Base-by-base conservation (phyloP, 2,113 vertebrate species). In the Crypturellus undulatus region DNA sequence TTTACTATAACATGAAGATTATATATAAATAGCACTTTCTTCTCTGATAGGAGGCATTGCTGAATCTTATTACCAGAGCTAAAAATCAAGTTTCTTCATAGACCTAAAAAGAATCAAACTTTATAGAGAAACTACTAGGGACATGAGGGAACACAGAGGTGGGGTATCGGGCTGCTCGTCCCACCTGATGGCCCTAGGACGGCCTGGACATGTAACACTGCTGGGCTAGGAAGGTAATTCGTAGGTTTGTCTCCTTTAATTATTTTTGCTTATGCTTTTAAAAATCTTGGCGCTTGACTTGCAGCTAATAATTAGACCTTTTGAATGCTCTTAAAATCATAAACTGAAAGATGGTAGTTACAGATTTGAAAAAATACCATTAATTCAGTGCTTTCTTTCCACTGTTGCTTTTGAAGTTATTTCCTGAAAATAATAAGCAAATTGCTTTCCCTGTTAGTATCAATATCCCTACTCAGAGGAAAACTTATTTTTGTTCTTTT, bases 361-460 rank as follows among this genome's bases (percentile, higher is more conserved):
- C 6, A 6, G n/a, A 73, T 95, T 93, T 81, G 62, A 86, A 89
- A 82, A 34, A 92, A 87, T 71, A 84, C 65, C 84, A 63, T 92
- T 96, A 90, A 30, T 73, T 86, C 49, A 62, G 40, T 79, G 36
- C 10, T 90, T 94, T 94, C 12, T 58, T 86, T 86, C 77, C 93
- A 47, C n/a, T 45, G 28, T 45, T 94, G 72, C 25, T 92, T 94
- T 79, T 94, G 40, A 96, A 93, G 88, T 65, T 62, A 69, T 86
- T 72, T 90, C 54, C 45, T 76, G 70, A 94, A 96, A 95, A 92
- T 32, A 32, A 54, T 54, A 86, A 90, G 59, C 40, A 93, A 94
- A 94, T 94, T 95, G 65, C 69, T 84, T 90, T 96, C 73, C 19
- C 42, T 93, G 86, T 94, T 76, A 81, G 92, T 79, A 84, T 89